phyloP scores from a whole-genome alignment of 2,797 vertebrate species.

The Catharus ustulatus region DNA sequence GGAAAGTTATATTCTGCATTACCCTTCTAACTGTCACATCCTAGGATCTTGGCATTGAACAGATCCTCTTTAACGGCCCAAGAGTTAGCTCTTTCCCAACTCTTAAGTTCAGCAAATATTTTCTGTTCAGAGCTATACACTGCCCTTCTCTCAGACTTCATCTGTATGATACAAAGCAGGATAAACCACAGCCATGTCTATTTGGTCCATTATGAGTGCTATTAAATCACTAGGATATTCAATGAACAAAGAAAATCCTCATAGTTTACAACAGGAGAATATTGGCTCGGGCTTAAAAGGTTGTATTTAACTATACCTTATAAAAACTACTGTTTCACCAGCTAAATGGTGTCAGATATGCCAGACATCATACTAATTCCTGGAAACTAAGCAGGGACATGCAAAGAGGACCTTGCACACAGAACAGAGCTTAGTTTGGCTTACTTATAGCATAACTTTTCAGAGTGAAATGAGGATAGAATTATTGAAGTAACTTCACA shows the following conservation, averaged over 20 bases:
- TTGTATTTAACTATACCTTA: conserved; percentile 1
- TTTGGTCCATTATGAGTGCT: conserved; percentile 15
- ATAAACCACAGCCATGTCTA: neutral
- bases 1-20: neutral
- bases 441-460: neutral
- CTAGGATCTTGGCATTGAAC: conserved; percentile 43
- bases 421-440: neutral
- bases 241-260: neutral
- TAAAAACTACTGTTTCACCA: conserved; percentile 21
- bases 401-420: neutral
- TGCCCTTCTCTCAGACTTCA: conserved; percentile 11
- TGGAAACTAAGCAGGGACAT: neutral
- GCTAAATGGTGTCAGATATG: neutral
- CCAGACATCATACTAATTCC: neutral
- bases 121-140: neutral
- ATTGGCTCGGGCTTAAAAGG: conserved; percentile 23
- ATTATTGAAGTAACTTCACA: neutral
- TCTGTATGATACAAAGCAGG: conserved; percentile 55
- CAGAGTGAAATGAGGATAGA: neutral
- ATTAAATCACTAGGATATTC: conserved; percentile 25
- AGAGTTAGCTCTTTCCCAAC: neutral
- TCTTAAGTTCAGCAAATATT: conserved; percentile 16
- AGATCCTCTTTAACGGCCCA: conserved; percentile 38
- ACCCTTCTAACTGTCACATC: conserved; percentile 31
- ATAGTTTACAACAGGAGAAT: neutral